Conservation (phyloP, 2,113 vertebrate genomes). For the Abramis brama region DNA sequence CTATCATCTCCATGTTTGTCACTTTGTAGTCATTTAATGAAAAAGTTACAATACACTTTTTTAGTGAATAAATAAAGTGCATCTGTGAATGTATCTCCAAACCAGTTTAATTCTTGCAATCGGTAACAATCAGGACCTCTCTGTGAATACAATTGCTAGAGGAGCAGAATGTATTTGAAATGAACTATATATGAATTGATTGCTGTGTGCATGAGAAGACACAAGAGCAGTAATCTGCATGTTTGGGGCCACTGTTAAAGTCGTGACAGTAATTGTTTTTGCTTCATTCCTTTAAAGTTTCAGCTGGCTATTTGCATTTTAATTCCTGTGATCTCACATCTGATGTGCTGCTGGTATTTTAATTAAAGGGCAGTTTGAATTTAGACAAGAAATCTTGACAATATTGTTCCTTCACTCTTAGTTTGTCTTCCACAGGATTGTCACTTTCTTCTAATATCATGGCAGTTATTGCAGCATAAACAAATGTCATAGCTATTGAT, state of each 20-base stretch:
- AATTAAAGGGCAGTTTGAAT: conserved; percentile 14
- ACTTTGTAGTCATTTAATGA: conserved; percentile 29
- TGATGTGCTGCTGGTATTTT: conserved; percentile 37
- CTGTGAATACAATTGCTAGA: conserved; percentile 22
- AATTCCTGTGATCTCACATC: conserved; percentile 45
- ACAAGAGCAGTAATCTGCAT: conserved; percentile 27
- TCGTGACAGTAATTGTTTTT: conserved; percentile 43
- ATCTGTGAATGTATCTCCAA: conserved; percentile 2
- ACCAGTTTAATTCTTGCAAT: conserved; percentile 22
- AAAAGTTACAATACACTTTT: conserved; percentile 20
- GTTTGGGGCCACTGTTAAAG: conserved; percentile 22
- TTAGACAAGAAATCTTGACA: background rate
- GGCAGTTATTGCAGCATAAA: background rate
- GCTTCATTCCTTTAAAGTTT: conserved; percentile 42
- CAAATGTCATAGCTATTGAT: background rate
- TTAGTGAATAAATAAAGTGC: conserved; percentile 38
- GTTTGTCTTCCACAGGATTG: background rate
- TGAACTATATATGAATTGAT: conserved; percentile 39
- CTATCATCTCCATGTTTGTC: background rate
- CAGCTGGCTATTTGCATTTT: conserved; percentile 31
- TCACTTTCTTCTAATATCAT: background rate
- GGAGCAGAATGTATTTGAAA: conserved; percentile 47
- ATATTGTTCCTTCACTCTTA: background rate
- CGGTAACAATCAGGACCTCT: conserved; percentile 38
- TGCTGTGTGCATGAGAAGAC: conserved; percentile 35